These are phyloP conservation scores for Mylabris phalerata DNA, from an alignment of 1,140 invertebrate species.

Conservation along the genomic window DNA sequence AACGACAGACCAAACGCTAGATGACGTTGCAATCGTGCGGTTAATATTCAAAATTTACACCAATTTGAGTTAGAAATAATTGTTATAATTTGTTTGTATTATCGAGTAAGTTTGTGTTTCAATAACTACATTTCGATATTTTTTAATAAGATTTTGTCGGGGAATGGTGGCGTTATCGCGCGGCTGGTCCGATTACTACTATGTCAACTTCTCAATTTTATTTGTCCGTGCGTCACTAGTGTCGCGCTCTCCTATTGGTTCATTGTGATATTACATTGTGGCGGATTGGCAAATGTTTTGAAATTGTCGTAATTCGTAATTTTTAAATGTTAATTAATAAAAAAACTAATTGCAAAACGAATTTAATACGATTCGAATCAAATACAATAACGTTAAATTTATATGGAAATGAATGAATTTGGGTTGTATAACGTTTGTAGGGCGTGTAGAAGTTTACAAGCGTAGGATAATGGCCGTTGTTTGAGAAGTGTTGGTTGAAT, in stretches of 20 bases:
- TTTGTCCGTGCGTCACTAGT: neutral
- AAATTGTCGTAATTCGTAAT: conserved; percentile 25
- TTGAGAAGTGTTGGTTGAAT: conserved; percentile 12
- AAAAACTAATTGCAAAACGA: neutral
- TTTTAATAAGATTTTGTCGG: too few relatives aligned
- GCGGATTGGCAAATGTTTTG: conserved; percentile 31
- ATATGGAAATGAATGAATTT: neutral
- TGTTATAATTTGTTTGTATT: too few relatives aligned
- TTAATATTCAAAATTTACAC: too few relatives aligned
- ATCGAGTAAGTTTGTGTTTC: too few relatives aligned
- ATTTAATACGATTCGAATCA: too few relatives aligned
- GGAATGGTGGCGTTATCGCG: too few relatives aligned
- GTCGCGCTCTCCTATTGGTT: conserved; percentile 25
- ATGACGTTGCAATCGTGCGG: too few relatives aligned
- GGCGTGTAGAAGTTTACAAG: conserved; percentile 28
- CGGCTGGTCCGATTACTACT: too few relatives aligned
- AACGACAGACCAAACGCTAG: too few relatives aligned
- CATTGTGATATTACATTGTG: conserved; percentile 27
- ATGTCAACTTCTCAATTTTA: neutral
- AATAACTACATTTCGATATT: too few relatives aligned
- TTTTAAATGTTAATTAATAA: conserved; percentile 1
- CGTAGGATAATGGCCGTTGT: conserved; percentile 21
- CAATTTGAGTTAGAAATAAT: too few relatives aligned
- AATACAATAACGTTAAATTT: neutral
- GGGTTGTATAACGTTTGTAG: conserved; percentile 18